Percentiles rank a stretch among this genome's conserved stretches.
Conservation (phyloP, 2,113 vertebrate genomes). For the Procavia capensis region DNA sequence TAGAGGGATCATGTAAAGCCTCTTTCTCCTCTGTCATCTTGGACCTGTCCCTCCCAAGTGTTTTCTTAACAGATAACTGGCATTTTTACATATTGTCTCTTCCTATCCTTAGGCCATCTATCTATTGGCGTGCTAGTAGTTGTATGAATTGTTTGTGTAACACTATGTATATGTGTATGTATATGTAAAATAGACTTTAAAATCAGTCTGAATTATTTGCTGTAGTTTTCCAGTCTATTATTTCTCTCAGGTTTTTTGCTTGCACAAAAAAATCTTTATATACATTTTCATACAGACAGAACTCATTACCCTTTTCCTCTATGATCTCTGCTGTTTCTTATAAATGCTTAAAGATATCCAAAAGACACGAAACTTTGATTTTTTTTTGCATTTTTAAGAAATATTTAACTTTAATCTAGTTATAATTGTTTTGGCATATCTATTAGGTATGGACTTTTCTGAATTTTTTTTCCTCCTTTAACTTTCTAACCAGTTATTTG, state of each 20-base stretch:
- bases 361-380: slow-evolving; percentile 1
- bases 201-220: slow-evolving; percentile 1
- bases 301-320: background rate
- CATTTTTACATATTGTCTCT: background rate
- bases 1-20: too few relatives aligned
- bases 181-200: too few relatives aligned
- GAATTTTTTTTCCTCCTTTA: background rate
- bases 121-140: background rate
- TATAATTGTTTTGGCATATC: background rate
- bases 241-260: background rate
- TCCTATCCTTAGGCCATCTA: background rate
- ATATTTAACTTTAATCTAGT: background rate
- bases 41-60: too few relatives aligned
- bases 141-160: background rate
- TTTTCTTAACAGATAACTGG: slow-evolving; percentile 6
- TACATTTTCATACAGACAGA: background rate
- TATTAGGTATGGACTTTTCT: background rate
- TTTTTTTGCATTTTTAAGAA: background rate
- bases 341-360: slow-evolving; percentile 19
- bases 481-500: slow-evolving; percentile 22
- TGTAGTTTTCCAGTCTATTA: background rate
- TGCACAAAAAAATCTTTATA: slow-evolving; percentile 21
- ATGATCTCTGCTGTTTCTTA: slow-evolving; percentile 45
- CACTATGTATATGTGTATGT: too few relatives aligned
- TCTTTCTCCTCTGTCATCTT: too few relatives aligned